phyloP scores from a whole-genome alignment of 2,888 invertebrate species.

The Melanargia galathea region DNA sequence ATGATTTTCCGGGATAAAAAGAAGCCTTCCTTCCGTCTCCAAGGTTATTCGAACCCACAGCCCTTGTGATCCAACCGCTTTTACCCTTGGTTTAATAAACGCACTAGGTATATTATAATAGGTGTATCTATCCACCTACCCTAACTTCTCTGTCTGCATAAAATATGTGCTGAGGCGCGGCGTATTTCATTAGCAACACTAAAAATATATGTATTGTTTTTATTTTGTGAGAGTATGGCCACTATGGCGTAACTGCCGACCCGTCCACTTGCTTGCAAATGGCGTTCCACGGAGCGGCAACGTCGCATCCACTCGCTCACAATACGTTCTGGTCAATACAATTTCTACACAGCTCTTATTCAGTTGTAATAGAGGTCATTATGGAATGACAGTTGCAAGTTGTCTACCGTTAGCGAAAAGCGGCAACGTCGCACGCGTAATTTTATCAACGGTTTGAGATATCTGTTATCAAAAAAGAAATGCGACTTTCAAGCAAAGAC shows the following conservation, averaged over 20 bases:
- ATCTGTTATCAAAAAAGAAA: conserved; percentile 52
- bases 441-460: conserved; percentile 64
- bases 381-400: not conserved
- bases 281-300: conserved; percentile 63
- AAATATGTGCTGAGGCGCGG: conserved; percentile 39
- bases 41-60: too few species aligned
- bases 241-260: conserved; percentile 59
- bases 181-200: conserved; percentile 54
- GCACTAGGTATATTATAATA: not conserved
- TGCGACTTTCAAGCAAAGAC: conserved; percentile 28
- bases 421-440: conserved; percentile 72
- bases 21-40: too few species aligned
- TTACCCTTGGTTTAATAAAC: too few species aligned
- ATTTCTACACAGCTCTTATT: conserved; percentile 18
- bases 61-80: too few species aligned
- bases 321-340: conserved; percentile 51
- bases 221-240: conserved; percentile 65
- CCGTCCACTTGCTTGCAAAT: conserved; percentile 71
- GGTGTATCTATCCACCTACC: not conserved
- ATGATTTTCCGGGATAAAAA: too few species aligned
- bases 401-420: conserved; percentile 40
- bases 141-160: not conserved
- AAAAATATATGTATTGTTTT: conserved; percentile 63
- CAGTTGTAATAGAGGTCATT: not conserved
- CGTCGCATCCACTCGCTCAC: conserved; percentile 55